phyloP scores from a whole-genome alignment of 2,797 vertebrate genomes.

The Macrochelys suwanniensis region DNA sequence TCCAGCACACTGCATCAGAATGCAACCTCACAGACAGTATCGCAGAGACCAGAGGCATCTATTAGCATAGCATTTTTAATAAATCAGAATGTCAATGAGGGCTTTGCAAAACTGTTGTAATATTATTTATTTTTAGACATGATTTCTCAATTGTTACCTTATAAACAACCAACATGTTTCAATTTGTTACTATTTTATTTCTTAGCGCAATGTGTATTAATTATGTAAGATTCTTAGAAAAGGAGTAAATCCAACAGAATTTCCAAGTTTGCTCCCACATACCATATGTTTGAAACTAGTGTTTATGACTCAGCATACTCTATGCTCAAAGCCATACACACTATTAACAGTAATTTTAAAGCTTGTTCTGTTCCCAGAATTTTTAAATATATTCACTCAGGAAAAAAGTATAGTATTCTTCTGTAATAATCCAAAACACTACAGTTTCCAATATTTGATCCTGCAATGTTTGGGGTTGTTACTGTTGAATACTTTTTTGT shows the following conservation, averaged over 20 bases:
- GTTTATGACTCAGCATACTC: conserved; percentile 36
- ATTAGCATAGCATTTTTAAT: background rate
- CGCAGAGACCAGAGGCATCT: background rate
- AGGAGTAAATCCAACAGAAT: background rate
- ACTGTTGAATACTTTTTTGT: background rate
- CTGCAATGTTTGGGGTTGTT: background rate
- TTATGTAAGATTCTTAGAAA: background rate
- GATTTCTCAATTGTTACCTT: background rate
- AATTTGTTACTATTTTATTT: background rate
- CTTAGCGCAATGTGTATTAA: background rate
- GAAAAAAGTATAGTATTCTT: background rate
- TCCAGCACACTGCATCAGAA: background rate
- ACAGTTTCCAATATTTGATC: background rate
- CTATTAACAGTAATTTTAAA: conserved; percentile 2
- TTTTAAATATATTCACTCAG: background rate
- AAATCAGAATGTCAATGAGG: background rate
- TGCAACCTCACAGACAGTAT: background rate
- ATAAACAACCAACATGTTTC: background rate
- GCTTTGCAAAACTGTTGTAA: background rate
- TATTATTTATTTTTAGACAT: background rate
- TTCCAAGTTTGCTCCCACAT: conserved; percentile 38
- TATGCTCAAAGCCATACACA: background rate
- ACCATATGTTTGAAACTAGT: conserved; percentile 45
- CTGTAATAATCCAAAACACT: background rate
- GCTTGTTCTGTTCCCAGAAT: background rate